Evolutionary conservation across 2,888 invertebrate genomes (phyloP).

Genomic region (Diaperis boleti): DNA sequence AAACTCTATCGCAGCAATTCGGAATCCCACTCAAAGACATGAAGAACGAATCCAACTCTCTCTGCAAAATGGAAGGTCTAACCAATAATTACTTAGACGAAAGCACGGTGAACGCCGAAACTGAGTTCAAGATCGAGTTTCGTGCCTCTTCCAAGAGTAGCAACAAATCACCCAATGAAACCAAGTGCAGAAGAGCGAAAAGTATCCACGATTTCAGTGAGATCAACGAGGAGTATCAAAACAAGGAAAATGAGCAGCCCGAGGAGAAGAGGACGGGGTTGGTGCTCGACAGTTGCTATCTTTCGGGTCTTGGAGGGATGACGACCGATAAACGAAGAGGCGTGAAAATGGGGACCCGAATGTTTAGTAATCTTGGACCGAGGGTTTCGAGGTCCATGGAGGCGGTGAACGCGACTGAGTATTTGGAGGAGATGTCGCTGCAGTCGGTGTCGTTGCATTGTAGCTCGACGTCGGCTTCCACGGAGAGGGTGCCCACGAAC

Average conservation of each 20-base stretch:
- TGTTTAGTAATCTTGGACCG: conserved; percentile 66
- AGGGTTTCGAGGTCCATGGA: conserved; percentile 64
- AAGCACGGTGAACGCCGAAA: conserved; percentile 59
- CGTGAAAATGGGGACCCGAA: conserved; percentile 83
- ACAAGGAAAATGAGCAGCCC: conserved; percentile 79
- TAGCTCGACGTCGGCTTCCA: conserved; percentile 61
- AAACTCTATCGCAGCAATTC: conserved; percentile 73
- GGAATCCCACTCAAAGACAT: conserved; percentile 69
- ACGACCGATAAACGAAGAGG: conserved; percentile 44
- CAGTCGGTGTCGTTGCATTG: conserved; percentile 63
- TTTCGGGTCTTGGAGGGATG: conserved; percentile 56
- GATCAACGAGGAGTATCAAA: conserved; percentile 71
- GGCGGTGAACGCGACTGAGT: conserved; percentile 61
- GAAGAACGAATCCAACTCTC: conserved; percentile 65
- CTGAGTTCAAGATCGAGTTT: conserved; percentile 63
- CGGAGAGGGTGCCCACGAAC: conserved; percentile 63
- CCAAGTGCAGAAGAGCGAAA: conserved; percentile 64
- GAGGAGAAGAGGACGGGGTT: conserved; percentile 53
- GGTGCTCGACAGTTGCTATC: conserved; percentile 60
- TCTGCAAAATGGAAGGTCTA: conserved; percentile 63
- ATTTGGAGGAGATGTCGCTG: conserved; percentile 62
- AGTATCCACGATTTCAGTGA: conserved; percentile 70
- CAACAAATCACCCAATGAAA: conserved; percentile 43
- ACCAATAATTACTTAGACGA: conserved; percentile 57
- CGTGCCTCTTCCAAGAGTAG: conserved; percentile 55